Base-by-base conservation (phyloP, 2,888 invertebrate genomes). In the Horisme vitalbata region DNA sequence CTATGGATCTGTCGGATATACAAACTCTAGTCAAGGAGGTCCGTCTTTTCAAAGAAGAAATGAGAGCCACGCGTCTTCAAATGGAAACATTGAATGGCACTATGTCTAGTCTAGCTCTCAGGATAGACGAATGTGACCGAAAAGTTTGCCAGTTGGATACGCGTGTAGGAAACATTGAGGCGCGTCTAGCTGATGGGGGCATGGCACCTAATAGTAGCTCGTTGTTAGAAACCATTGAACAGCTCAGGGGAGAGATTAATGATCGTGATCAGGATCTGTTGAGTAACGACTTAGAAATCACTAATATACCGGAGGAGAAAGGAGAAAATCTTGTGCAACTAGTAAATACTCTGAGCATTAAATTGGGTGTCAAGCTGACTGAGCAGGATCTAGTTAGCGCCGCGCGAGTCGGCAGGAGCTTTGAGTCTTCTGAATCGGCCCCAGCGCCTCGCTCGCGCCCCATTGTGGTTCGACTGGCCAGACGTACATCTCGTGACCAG, bases 241-340 rank as follows among this genome's bases (percentile, higher is more conserved):
- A 37, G 20, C 28, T 37, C 2, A 37, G 20, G 9, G 11, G 6
- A 2, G 36, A 37, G 5, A 37, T n/a, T n/a, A n/a, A n/a, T n/a
- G n/a, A n/a, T n/a, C n/a, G n/a, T n/a, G n/a, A n/a, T n/a, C n/a
- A n/a, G 28, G 36, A 37, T 1, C 20, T 27, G 20, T 12, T 37
- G 4, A 12, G 36, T n/a, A 37, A 37, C 12, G 36, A 27, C n/a
- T 13, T 37, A 4, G 36, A 37, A 28, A 28, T 37, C 2, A 12
- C 36, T 8, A 5, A 18, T n/a, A 20, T 28, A 12, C 36, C 36
- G 2, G 36, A 37, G 27, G 18, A 28, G 6, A 15, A 12, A 20
- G 36, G 28, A 4, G 36, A 37, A 20, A 37, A 37, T n/a, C 2
- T 20, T 1, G 18, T 18, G 3, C 36, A 28, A 8, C 3, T 20